These are phyloP conservation scores for Python bivittatus DNA, from an alignment of 2,113 vertebrate genomes.

Conservation along the genomic window DNA sequence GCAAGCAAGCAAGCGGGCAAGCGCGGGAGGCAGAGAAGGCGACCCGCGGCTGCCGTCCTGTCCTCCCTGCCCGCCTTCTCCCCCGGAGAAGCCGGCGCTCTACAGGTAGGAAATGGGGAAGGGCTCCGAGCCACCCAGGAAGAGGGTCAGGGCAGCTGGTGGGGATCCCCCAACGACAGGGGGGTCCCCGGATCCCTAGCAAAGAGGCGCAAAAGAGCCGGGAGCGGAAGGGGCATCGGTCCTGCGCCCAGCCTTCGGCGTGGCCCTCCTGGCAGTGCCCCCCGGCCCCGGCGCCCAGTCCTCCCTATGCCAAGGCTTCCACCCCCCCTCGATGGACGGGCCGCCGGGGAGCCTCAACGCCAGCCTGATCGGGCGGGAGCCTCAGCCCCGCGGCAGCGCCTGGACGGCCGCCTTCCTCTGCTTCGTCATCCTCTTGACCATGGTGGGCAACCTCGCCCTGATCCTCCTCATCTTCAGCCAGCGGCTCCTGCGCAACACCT, in stretches of 20 bases:
- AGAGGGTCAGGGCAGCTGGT: neutral
- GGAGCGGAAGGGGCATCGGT: neutral
- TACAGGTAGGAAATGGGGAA: neutral
- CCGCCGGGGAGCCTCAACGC: constrained; percentile 18
- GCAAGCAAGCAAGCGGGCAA: neutral
- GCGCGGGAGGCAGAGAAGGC: neutral
- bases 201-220: constrained; percentile 27
- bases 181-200: constrained; percentile 1
- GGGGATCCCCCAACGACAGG: neutral
- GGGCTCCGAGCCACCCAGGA: neutral
- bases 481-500: constrained; percentile 91
- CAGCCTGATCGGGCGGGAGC: constrained; percentile 48
- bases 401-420: constrained; percentile 86
- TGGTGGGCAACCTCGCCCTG: constrained; percentile 85
- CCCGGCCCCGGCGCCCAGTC: accelerated
- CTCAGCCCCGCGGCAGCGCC: constrained; percentile 71
- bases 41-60: accelerated
- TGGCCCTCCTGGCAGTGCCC: neutral
- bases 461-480: constrained; percentile 90
- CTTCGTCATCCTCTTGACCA: constrained; percentile 87
- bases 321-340: constrained; percentile 50
- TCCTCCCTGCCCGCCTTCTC: neutral
- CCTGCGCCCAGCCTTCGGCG: neutral
- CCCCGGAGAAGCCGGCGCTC: neutral
- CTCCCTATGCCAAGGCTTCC: neutral